Evolutionary conservation across 2,888 invertebrate species (phyloP).

Genomic region (Malacosoma neustria): DNA sequence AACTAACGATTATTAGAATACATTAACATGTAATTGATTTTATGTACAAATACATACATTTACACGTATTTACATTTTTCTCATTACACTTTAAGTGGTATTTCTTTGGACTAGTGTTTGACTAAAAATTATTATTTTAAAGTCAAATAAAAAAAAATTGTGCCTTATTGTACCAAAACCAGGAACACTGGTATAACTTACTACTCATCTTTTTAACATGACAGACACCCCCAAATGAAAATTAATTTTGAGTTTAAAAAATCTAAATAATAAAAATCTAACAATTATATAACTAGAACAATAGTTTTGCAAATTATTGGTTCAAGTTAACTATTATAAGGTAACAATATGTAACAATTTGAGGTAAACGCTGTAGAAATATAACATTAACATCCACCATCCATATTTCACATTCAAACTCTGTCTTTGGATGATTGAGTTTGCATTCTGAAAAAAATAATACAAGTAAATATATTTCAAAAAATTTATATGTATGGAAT

Average conservation of each 20-base stretch:
- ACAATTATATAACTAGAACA: background rate
- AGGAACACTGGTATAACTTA: background rate
- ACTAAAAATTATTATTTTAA: slow-evolving; percentile 6
- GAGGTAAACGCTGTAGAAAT: slow-evolving; percentile 47
- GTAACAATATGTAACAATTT: slow-evolving; percentile 23
- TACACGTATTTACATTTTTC: too few relatives aligned
- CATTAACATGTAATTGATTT: too few relatives aligned
- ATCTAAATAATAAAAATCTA: too few relatives aligned
- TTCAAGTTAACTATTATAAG: slow-evolving; percentile 14
- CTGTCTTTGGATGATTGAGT: slow-evolving; percentile 31
- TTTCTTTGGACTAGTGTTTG: slow-evolving; percentile 21
- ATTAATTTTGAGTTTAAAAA: too few relatives aligned
- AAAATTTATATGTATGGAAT: slow-evolving; percentile 2
- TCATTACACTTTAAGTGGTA: slow-evolving; percentile 16
- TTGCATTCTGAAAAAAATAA: slow-evolving; percentile 47
- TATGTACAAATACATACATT: too few relatives aligned
- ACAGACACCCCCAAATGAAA: too few relatives aligned
- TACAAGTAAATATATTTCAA: slow-evolving; percentile 7
- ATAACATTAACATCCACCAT: slow-evolving; percentile 49
- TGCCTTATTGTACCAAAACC: slow-evolving; percentile 6
- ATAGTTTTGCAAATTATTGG: background rate
- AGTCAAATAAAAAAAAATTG: background rate
- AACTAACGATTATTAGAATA: too few relatives aligned
- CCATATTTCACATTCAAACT: slow-evolving; percentile 41
- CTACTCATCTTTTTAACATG: too few relatives aligned